Evolutionary conservation across 1,140 invertebrate species (phyloP), one percentile per base, ranked within the genome.

Genomic region (Drosophila tristis): DNA sequence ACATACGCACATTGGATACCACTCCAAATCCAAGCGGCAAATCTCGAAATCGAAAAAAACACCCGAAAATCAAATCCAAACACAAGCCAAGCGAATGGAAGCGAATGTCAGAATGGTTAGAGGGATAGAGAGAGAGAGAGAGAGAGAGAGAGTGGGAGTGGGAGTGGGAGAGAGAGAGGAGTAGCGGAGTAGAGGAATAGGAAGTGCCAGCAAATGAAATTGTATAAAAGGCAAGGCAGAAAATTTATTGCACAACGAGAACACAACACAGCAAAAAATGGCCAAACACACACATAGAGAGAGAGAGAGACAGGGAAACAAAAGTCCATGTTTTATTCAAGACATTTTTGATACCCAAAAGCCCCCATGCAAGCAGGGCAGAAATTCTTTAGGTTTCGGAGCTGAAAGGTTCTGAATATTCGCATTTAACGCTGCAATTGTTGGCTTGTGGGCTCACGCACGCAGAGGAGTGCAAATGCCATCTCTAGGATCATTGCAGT

Each of bases 151-250:
- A 4, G 13, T n/a, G n/a, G 51, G 58, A 42, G 26, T 8, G 5
- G 55, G 45, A 4, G 9, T 25, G 29, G 13, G 3, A 35, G 48
- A 31, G 16, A 11, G 20, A 4, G 13, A 0, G 20, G 47, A 39
- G 55, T 20, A 20, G 1, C 20, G 20, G 20, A 20, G 20, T 20
- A 35, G 4, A 29, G 20, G 13, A 39, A 53, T 44, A 57, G 68
- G 31, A 64, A 72, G 74, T 64, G 63, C 54, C 73, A 68, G 63
- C 84, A 89, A 89, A 89, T 89, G 84, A 89, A 89, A 89, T 89
- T 89, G 85, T 89, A 90, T 84, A 89, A 89, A 89, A 89, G 84
- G 73, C 76, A 89, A 84, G 81, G 76, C 76, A 77, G 62, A 90
- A 80, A 89, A 89, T 89, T 89, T 89, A 89, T 89, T 90, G 80